Evolutionary conservation across 2,797 vertebrate genomes (phyloP), one percentile per base, ranked within the genome.

Genomic region (Loris lydekkerianus): DNA sequence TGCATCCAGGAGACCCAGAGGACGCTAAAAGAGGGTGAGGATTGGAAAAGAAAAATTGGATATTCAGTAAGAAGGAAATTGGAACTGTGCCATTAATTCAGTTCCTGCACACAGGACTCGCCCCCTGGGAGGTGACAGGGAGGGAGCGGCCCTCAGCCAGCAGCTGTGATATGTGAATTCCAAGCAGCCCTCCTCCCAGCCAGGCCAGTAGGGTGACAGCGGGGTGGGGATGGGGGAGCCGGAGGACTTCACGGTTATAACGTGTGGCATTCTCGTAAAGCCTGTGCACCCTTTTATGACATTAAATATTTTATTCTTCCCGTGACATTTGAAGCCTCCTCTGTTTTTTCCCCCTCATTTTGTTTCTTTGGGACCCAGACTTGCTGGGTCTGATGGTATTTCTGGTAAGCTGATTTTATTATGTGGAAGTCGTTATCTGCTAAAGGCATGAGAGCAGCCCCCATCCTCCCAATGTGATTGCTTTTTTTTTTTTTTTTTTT

Each of bases 321-420:
- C 0, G 3, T 97, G 97, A 91, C 94, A 95, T 96, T 96, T 96
- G 88, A 96, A 95, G 70, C 4, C 63, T 80, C 90, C 83, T 96
- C 78, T 95, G 1, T 53, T 37, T 72, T 85, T 53, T 23, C 0
- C 31, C 18, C 9, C 9, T 78, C 31, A 34, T 86, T 95, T 96
- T 76, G 91, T 96, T 82, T 97, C 53, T 78, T 43, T 85, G 85
- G 73, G 58, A 90, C 63, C 10, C 23, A 11, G 20, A 61, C 60
- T 94, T 90, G 46, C 84, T 58, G 58, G 60, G 63, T 89, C 84
- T 87, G 89, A 61, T 94, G 94, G 70, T 93, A 94, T 96, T 97
- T 96, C 89, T 91, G 69, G 43, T 87, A 82, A 95, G 85, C 77
- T 76, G 61, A 1, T 43, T 97, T 97, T 86, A 89, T 82, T 83